Evolutionary conservation across 2,888 invertebrate species (phyloP).

Genomic region (Diarsia dahlii): DNA sequence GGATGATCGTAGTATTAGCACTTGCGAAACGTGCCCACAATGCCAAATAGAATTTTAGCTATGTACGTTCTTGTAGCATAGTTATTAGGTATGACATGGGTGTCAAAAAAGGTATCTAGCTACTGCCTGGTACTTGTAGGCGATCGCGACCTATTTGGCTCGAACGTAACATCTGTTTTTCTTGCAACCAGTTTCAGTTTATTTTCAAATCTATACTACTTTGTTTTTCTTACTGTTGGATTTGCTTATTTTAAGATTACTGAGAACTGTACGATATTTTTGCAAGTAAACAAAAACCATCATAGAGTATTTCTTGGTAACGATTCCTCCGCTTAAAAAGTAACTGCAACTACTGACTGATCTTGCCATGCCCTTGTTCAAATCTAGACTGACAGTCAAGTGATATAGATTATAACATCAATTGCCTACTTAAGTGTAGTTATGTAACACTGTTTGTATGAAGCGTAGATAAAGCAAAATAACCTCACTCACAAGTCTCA

Average conservation of each 20-base stretch:
- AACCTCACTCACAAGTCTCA: slow-evolving; percentile 37
- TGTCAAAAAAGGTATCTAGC: slow-evolving; percentile 43
- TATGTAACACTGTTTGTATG: slow-evolving; percentile 60
- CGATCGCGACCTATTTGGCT: slow-evolving; percentile 53
- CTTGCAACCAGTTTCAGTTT: slow-evolving; percentile 22
- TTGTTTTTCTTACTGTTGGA: slow-evolving; percentile 33
- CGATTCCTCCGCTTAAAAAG: background rate
- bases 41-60: slow-evolving; percentile 62
- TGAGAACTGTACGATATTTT: slow-evolving; percentile 32
- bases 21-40: slow-evolving; percentile 63
- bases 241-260: slow-evolving; percentile 45
- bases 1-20: slow-evolving; percentile 12
- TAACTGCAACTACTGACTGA: slow-evolving; percentile 1
- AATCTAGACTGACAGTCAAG: slow-evolving; percentile 47
- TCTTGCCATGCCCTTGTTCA: slow-evolving; percentile 41
- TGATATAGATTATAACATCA: slow-evolving; percentile 50
- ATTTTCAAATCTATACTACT: slow-evolving; percentile 34
- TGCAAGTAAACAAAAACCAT: slow-evolving; percentile 24
- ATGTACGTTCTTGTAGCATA: slow-evolving; percentile 61
- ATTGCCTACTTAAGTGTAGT: slow-evolving; percentile 53
- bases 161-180: slow-evolving; percentile 41
- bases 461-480: slow-evolving; percentile 53
- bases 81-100: slow-evolving; percentile 48
- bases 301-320: slow-evolving; percentile 2
- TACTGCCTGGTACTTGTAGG: slow-evolving; percentile 8